A percentile compares a stretch with the other conserved stretches of the same genome.
Conservation (phyloP, 2,797 vertebrate genomes). For the Lindbergichthys nudifrons region DNA sequence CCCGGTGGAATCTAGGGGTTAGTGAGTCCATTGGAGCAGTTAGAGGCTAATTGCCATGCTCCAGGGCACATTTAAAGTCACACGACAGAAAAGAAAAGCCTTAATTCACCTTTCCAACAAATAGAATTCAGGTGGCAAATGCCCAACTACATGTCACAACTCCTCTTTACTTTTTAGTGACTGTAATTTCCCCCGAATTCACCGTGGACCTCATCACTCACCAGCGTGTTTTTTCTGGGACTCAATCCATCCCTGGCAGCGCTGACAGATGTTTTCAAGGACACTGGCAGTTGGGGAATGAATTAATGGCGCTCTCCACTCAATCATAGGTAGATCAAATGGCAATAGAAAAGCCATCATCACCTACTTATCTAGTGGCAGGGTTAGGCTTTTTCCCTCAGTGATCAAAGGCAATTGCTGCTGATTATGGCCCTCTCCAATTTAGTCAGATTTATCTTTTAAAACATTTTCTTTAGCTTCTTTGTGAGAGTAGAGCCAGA, state of each 20-base stretch:
- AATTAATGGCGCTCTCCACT: slow-evolving; percentile 46
- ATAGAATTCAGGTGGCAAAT: slow-evolving; percentile 11
- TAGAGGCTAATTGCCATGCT: slow-evolving; percentile 7
- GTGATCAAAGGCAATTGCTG: slow-evolving; percentile 1
- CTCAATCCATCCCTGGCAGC: slow-evolving; percentile 24
- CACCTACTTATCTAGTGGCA: slow-evolving; percentile 13
- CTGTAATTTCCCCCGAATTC: slow-evolving; percentile 20
- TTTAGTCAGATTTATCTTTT: slow-evolving; percentile 1
- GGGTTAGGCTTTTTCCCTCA: not conserved
- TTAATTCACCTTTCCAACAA: slow-evolving; percentile 23
- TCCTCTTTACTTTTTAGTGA: not conserved
- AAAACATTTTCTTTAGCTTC: not conserved
- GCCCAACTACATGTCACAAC: slow-evolving; percentile 22
- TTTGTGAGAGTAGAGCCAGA: not conserved
- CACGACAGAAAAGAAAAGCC: slow-evolving; percentile 4
- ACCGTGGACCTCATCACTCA: slow-evolving; percentile 22
- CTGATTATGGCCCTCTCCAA: slow-evolving; percentile 1
- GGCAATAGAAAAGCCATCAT: slow-evolving; percentile 56
- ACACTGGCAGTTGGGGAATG: slow-evolving; percentile 36
- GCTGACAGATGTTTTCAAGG: slow-evolving; percentile 52
- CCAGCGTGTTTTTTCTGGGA: slow-evolving; percentile 25
- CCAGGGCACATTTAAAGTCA: slow-evolving; percentile 1
- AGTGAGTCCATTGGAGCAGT: not conserved
- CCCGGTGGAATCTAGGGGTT: no score
- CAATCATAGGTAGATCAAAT: slow-evolving; percentile 56